A percentile compares a stretch with the other conserved stretches of the same genome.
phyloP scores from a whole-genome alignment of 2,888 invertebrate species.

The Poecilus cupreus region DNA sequence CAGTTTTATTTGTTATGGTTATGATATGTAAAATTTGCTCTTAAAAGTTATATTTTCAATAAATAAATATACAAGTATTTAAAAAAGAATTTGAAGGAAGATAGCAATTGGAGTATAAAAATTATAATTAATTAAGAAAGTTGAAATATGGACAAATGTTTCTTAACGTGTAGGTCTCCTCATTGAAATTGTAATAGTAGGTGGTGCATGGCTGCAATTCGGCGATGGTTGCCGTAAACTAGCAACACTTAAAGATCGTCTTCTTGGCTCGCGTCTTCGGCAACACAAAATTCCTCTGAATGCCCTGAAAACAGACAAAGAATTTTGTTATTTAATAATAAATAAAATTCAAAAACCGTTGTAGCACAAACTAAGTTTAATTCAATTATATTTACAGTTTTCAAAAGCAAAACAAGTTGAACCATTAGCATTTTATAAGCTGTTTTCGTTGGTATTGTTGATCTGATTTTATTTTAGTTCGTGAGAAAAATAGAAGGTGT shows the following conservation, averaged over 20 bases:
- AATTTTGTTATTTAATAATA: background rate
- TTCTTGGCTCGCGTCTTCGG: conserved; percentile 46
- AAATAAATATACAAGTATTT: background rate
- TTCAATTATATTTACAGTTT: too few relatives aligned
- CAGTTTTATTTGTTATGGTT: background rate
- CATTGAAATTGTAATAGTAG: conserved; percentile 56
- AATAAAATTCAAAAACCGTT: too few relatives aligned
- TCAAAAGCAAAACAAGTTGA: too few relatives aligned
- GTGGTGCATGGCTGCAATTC: conserved; percentile 51
- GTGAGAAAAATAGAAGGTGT: conserved; percentile 4
- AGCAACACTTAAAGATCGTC: conserved; percentile 49
- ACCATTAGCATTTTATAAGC: background rate
- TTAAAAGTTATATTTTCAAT: background rate
- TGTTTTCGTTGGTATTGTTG: background rate
- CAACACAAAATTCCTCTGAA: conserved; percentile 59
- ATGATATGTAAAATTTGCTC: conserved; percentile 31
- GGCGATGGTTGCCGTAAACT: conserved; percentile 54
- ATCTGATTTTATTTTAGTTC: background rate
- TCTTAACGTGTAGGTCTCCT: conserved; percentile 52
- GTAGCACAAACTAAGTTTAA: too few relatives aligned
- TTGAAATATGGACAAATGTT: background rate
- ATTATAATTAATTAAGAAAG: background rate
- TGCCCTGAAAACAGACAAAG: conserved; percentile 46
- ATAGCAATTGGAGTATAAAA: background rate
- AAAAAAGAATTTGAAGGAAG: background rate